Evolutionary conservation across 2,113 vertebrate species (phyloP).

Genomic region (Fulica atra): DNA sequence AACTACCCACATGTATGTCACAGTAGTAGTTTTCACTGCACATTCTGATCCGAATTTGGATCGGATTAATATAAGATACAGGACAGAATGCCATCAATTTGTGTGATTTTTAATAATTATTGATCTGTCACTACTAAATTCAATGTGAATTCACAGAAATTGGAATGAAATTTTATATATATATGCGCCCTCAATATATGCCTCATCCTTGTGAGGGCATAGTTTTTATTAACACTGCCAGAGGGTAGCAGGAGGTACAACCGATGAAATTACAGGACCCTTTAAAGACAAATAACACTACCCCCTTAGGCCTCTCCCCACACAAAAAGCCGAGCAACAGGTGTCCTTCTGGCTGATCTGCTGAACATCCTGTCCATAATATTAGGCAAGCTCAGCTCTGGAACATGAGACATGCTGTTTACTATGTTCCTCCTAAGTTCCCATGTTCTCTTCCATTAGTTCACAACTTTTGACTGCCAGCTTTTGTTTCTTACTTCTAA

Average conservation of each 20-base stretch:
- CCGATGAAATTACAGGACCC: background rate
- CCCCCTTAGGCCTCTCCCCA: background rate
- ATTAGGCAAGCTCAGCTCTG: background rate
- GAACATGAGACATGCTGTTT: background rate
- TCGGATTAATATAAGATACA: background rate
- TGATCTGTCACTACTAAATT: background rate
- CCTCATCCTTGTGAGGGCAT: background rate
- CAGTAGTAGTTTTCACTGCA: background rate
- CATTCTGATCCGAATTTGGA: background rate
- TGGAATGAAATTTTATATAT: background rate
- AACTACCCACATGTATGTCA: fast-evolving
- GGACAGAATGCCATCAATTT: background rate
- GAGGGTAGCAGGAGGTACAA: background rate
- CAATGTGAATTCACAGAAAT: background rate
- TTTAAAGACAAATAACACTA: background rate
- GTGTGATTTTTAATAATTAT: background rate
- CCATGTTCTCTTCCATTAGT: background rate
- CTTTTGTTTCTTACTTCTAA: background rate
- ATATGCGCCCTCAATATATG: background rate
- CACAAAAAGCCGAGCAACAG: background rate
- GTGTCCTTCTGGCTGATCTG: background rate
- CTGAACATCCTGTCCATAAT: background rate
- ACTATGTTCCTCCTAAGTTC: background rate
- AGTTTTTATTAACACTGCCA: background rate
- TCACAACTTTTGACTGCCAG: background rate